A percentile compares a stretch with the other conserved stretches of the same genome.
Evolutionary conservation across 2,888 invertebrate genomes (phyloP).

Genomic region (Uropetala carovei): DNA sequence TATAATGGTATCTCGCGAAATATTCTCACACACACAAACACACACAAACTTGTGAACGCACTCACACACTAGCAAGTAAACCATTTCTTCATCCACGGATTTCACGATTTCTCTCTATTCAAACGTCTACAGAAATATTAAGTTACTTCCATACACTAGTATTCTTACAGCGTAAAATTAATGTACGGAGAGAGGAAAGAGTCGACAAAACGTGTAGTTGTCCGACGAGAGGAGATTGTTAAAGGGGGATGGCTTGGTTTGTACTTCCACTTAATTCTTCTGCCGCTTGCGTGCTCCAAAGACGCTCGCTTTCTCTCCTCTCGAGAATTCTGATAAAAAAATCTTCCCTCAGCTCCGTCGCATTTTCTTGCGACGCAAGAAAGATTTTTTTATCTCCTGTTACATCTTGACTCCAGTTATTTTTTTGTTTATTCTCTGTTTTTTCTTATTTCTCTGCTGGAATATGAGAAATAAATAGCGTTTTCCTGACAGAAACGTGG

Average conservation of each 20-base stretch:
- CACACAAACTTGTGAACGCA: too few species aligned
- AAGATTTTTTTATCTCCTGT: neutral
- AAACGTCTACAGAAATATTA: too few species aligned
- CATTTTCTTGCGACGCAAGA: neutral
- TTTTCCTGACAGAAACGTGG: neutral
- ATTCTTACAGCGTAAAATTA: neutral
- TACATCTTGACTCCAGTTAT: neutral
- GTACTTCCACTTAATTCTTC: neutral
- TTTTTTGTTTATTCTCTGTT: neutral
- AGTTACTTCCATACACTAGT: too few species aligned
- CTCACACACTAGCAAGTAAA: too few species aligned
- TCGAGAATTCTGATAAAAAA: neutral
- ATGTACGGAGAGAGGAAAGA: neutral
- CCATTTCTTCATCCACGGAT: too few species aligned
- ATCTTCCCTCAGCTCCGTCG: neutral
- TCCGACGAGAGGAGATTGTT: neutral
- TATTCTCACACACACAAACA: too few species aligned
- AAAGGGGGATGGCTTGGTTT: neutral
- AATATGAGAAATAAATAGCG: neutral
- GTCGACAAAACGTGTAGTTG: neutral
- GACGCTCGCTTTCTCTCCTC: neutral
- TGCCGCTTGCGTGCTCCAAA: neutral
- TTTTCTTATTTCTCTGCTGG: neutral
- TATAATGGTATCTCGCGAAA: too few species aligned
- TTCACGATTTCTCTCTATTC: too few species aligned